Evolutionary conservation across 1,140 invertebrate species (phyloP), one percentile per base, ranked within the genome.

Genomic region (Pygmarrhopalites habei): DNA sequence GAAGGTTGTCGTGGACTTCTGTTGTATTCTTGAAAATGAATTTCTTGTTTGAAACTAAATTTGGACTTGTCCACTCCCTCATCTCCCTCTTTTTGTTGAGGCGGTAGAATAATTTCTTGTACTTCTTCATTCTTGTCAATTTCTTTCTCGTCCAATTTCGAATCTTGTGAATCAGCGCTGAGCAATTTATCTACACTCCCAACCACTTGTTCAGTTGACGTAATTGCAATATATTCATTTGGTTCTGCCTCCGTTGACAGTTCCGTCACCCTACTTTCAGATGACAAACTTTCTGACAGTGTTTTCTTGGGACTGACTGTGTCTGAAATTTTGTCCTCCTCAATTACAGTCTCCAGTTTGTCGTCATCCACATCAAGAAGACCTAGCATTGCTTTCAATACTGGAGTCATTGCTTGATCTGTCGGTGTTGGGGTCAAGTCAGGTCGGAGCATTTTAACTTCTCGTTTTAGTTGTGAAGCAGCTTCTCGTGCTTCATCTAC

Each of bases 391-490:
- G 67, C 67, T 51, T 65, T 68, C 12, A 65, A 26, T 25, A 68
- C 52, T 1, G 67, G 67, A 0, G 67, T 68, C 67, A 65, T 65
- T 23, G 63, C 67, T 35, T 68, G 67, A 60, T 68, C 67, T 21
- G 67, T 68, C 10, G 79, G 79, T 1, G 79, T 80, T 25, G 78
- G 78, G 4, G 78, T 80, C 58, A 80, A 71, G 69, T 80, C 78
- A 30, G 79, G 79, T 73, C 79, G 77, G 15, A 81, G 64, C 71
- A 80, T 75, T 69, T 77, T 79, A 0, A 81, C 78, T 72, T 81
- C 79, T 52, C 75, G 70, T 65, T 78, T 77, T 47, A 81, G 80
- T 71, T 80, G 74, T 52, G 76, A 74, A 2, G 79, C 78, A 12
- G 75, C 77, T 70, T 80, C 77, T 58, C 79, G 72, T 12, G 79